These are phyloP conservation scores for Premnoplex brunnescens DNA, from an alignment of 2,797 vertebrate genomes.

Conservation along the genomic window DNA sequence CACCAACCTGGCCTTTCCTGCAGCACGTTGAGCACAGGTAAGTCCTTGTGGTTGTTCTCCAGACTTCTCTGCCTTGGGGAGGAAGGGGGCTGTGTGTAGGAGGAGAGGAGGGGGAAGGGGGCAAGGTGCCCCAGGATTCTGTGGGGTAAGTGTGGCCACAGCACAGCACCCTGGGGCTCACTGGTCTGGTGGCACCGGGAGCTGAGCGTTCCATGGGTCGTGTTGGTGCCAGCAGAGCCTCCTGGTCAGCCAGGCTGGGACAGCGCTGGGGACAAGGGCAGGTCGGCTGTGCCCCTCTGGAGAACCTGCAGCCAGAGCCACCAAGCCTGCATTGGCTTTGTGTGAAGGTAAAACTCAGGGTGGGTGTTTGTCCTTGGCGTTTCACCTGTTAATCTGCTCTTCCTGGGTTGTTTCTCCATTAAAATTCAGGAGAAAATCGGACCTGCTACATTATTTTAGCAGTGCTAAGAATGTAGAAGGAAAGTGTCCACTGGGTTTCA, in stretches of 20 bases:
- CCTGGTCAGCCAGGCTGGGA: too few relatives aligned
- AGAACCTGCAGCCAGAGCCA: neutral
- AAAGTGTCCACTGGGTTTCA: rapidly evolving
- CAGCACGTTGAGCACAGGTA: rapidly evolving
- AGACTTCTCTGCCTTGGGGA: neutral
- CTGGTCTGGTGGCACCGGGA: neutral
- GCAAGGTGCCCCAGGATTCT: neutral
- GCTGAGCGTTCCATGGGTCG: too few relatives aligned
- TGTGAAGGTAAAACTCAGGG: neutral
- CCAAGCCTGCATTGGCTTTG: neutral
- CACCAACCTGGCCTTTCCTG: neutral
- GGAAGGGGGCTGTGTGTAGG: too few relatives aligned
- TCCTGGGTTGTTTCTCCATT: neutral
- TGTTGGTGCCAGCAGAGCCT: rapidly evolving
- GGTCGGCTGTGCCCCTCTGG: neutral
- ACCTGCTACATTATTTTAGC: neutral
- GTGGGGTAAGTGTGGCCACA: neutral
- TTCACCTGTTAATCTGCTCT: neutral
- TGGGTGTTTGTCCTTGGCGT: neutral
- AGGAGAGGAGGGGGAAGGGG: too few relatives aligned
- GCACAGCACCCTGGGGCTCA: neutral
- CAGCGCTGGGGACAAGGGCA: rapidly evolving
- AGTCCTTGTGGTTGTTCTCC: rapidly evolving
- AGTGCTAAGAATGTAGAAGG: neutral
- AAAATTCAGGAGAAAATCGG: neutral